Evolutionary conservation across 2,888 invertebrate species (phyloP).

Genomic region (Elgonia sp.): DNA sequence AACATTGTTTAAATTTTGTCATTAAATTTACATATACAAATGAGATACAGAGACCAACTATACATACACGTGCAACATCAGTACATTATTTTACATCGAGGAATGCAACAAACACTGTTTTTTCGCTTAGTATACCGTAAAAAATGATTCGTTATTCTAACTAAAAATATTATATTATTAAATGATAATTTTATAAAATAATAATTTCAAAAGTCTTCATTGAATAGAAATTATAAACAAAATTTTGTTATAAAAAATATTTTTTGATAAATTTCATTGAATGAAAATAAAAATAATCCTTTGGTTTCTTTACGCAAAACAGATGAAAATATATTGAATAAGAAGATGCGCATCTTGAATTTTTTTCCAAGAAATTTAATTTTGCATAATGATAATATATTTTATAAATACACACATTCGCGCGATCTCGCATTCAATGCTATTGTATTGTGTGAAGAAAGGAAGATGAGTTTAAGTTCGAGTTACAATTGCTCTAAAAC

Average conservation of each 20-base stretch:
- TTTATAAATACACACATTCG: conserved; percentile 51
- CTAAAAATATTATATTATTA: background rate
- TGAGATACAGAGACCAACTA: conserved; percentile 38
- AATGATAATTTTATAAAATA: too few relatives aligned
- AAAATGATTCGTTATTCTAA: background rate
- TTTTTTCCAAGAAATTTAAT: conserved; percentile 26
- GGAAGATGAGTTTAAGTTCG: conserved; percentile 61
- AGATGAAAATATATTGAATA: conserved; percentile 31
- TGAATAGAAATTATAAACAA: too few relatives aligned
- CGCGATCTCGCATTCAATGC: conserved; percentile 13
- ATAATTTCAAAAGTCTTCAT: too few relatives aligned
- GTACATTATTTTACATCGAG: conserved; percentile 60
- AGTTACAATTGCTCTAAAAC: conserved; percentile 69
- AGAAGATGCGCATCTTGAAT: conserved; percentile 23
- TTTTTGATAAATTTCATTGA: background rate
- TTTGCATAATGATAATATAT: conserved; percentile 28
- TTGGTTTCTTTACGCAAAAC: background rate
- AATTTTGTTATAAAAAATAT: too few relatives aligned
- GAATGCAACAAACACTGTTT: conserved; percentile 46
- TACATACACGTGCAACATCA: conserved; percentile 51
- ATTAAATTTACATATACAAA: conserved; percentile 42
- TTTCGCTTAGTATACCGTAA: conserved; percentile 1
- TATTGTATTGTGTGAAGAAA: conserved; percentile 51
- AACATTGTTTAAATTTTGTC: conserved; percentile 21
- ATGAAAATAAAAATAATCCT: conserved; percentile 1